Conservation (phyloP, 1,140 invertebrate species). For the Lepidurus apus region DNA sequence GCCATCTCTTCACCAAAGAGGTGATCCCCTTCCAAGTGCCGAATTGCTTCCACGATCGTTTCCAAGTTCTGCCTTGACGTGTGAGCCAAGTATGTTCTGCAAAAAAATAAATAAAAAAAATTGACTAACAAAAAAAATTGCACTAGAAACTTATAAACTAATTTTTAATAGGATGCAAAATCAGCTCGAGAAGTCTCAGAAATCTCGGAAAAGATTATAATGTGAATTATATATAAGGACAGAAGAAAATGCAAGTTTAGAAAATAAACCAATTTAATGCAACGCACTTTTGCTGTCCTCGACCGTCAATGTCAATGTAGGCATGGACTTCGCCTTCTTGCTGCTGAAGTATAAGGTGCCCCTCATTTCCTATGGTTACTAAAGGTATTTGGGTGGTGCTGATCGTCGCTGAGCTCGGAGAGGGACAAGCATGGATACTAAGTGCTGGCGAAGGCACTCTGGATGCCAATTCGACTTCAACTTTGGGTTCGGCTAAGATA, state of each 20-base stretch:
- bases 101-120: slow-evolving; percentile 36
- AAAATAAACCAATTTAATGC: not conserved
- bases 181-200: not conserved
- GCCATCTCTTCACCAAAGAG: slow-evolving; percentile 65
- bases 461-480: slow-evolving; percentile 40
- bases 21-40: slow-evolving; percentile 91
- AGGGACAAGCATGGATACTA: slow-evolving; percentile 25
- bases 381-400: not conserved
- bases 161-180: not conserved
- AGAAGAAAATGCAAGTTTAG: not conserved
- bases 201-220: not conserved
- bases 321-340: slow-evolving; percentile 30
- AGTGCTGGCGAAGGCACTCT: slow-evolving; percentile 47
- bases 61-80: slow-evolving; percentile 89
- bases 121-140: not conserved
- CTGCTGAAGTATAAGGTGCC: slow-evolving; percentile 23
- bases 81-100: slow-evolving; percentile 63
- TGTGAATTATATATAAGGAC: no score
- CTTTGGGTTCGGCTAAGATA: slow-evolving; percentile 75
- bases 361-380: not conserved
- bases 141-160: not conserved
- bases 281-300: not conserved
- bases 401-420: slow-evolving; percentile 1
- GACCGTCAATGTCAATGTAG: slow-evolving; percentile 31
- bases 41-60: slow-evolving; percentile 95